Conservation (phyloP, 2,113 vertebrate genomes). For the Thunnus maccoyii region DNA sequence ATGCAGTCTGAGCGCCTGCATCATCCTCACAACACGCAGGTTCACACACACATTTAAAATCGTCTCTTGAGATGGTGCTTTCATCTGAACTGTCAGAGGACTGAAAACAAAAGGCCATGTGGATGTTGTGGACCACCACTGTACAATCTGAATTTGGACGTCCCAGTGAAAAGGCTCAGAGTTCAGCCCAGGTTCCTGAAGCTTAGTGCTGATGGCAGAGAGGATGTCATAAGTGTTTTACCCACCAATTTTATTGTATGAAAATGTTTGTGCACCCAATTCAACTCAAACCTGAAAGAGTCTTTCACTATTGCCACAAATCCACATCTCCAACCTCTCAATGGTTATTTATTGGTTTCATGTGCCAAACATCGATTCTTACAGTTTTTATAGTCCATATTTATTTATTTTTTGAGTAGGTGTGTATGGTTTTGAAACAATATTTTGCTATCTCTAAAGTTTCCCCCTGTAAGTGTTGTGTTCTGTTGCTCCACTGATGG, state of each 20-base stretch:
- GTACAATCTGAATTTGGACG: slow-evolving; percentile 41
- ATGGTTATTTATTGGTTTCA: slow-evolving; percentile 69
- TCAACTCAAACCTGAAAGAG: slow-evolving; percentile 56
- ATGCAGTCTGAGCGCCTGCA: slow-evolving; percentile 89
- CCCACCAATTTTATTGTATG: slow-evolving; percentile 57
- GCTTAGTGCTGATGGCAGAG: slow-evolving; percentile 10
- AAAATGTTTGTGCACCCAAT: slow-evolving; percentile 65
- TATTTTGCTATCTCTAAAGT: slow-evolving; percentile 70
- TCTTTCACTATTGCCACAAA: slow-evolving; percentile 45
- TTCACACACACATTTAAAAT: slow-evolving; percentile 7
- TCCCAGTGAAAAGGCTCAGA: slow-evolving; percentile 56
- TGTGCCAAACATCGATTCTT: slow-evolving; percentile 79
- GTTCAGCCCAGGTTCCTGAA: slow-evolving; percentile 34
- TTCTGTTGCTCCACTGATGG: slow-evolving; percentile 62
- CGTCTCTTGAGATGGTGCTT: slow-evolving; percentile 52
- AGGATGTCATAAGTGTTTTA: slow-evolving; percentile 49
- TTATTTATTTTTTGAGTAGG: slow-evolving; percentile 82
- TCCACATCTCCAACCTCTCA: slow-evolving; percentile 51
- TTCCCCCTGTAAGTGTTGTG: slow-evolving; percentile 56
- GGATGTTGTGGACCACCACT: slow-evolving; percentile 20
- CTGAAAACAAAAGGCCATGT: slow-evolving; percentile 4
- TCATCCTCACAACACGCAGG: slow-evolving; percentile 19
- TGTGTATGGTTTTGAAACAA: slow-evolving; percentile 68
- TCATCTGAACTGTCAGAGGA: slow-evolving; percentile 50
- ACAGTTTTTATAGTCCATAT: slow-evolving; percentile 79